Conservation (phyloP, 2,113 vertebrate genomes). For the Heliornis fulica region DNA sequence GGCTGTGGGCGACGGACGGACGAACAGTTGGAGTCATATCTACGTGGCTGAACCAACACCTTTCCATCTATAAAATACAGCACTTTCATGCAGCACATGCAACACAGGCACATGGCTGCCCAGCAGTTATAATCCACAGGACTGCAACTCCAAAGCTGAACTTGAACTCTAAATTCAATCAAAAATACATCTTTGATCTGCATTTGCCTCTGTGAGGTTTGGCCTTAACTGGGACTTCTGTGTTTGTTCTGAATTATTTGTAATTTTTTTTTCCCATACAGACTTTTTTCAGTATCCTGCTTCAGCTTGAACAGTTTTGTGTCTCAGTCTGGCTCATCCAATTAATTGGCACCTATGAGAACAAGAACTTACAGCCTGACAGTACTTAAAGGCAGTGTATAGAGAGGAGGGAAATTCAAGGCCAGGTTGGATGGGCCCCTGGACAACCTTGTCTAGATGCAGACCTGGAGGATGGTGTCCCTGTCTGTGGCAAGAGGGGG, state of each 20-base stretch:
- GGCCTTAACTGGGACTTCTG: neutral
- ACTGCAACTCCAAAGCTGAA: neutral
- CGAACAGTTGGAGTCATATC: neutral
- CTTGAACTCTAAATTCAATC: neutral
- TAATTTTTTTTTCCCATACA: neutral
- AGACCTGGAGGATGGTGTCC: too few relatives aligned
- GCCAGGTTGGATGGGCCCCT: too few relatives aligned
- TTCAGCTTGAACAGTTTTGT: neutral
- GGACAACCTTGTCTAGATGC: too few relatives aligned
- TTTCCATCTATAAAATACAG: neutral
- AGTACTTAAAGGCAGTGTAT: too few relatives aligned
- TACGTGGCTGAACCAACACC: neutral
- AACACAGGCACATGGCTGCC: neutral
- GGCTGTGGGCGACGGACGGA: accelerated
- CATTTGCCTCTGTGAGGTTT: neutral
- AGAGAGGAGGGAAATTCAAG: too few relatives aligned
- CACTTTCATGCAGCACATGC: neutral
- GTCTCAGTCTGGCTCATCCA: neutral
- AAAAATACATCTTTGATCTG: neutral
- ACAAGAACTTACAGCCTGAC: too few relatives aligned
- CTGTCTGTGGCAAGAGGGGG: too few relatives aligned
- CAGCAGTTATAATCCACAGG: neutral
- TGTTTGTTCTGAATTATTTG: neutral
- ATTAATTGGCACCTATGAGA: neutral
- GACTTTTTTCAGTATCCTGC: neutral